These are phyloP conservation scores for Centropristis striata DNA, from an alignment of 2,113 vertebrate species.

Conservation along the genomic window DNA sequence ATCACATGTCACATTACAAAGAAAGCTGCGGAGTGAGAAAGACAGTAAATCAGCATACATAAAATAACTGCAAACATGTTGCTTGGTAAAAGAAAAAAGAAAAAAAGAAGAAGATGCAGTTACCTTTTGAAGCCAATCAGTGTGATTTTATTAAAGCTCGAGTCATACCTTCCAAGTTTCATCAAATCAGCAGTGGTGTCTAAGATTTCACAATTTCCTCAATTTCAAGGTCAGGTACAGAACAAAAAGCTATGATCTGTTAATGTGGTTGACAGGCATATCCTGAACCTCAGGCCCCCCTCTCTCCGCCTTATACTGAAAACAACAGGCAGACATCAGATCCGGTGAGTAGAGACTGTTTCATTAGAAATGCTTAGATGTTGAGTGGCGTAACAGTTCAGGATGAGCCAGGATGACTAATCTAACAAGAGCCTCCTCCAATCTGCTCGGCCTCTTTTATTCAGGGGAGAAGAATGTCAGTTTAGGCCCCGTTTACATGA, in stretches of 20 bases:
- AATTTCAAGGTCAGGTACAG: constrained; percentile 69
- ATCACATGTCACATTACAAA: constrained; percentile 28
- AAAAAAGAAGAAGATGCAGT: constrained; percentile 16
- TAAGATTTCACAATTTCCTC: constrained; percentile 72
- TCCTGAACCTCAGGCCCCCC: constrained; percentile 3
- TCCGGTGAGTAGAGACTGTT: constrained; percentile 27
- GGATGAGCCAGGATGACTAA: constrained; percentile 57
- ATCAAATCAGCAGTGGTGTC: constrained; percentile 68
- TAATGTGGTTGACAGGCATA: constrained; percentile 69
- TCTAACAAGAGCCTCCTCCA: constrained; percentile 25
- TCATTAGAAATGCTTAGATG: constrained; percentile 58
- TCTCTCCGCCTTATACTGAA: constrained; percentile 22
- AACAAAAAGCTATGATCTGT: constrained; percentile 61
- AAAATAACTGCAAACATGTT: constrained; percentile 36
- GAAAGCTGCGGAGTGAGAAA: neutral
- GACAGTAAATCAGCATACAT: constrained; percentile 8
- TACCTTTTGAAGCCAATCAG: constrained; percentile 58
- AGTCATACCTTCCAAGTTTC: constrained; percentile 54
- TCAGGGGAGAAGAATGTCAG: constrained; percentile 25
- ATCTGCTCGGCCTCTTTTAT: neutral
- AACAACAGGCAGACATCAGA: constrained; percentile 37
- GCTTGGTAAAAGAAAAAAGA: constrained; percentile 1
- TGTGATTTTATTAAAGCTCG: constrained; percentile 26
- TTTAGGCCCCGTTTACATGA: too few species aligned
- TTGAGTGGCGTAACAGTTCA: constrained; percentile 48